Evolutionary conservation across 2,797 vertebrate species (phyloP).

Genomic region (Artibeus lituratus): DNA sequence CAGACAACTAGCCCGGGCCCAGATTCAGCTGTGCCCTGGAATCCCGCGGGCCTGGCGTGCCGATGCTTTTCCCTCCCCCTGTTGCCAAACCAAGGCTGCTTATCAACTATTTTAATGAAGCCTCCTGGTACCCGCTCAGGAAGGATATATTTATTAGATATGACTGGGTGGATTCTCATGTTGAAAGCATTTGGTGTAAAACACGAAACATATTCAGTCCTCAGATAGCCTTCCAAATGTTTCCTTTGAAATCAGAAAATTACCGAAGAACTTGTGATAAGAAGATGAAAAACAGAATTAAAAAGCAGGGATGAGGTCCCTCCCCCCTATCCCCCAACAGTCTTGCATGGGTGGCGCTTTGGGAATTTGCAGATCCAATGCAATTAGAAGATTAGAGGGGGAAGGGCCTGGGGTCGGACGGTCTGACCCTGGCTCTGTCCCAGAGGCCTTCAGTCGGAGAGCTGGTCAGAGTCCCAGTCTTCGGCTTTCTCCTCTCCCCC

Average conservation of each 20-base stretch:
- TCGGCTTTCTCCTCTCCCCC: not conserved
- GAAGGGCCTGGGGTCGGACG: not conserved
- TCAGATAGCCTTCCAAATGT: slow-evolving; percentile 73
- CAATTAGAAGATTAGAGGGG: not conserved
- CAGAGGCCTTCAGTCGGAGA: too few species aligned
- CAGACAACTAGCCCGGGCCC: slow-evolving; percentile 21
- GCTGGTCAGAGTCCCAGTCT: not conserved
- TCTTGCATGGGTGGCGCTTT: not conserved
- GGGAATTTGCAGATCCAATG: not conserved
- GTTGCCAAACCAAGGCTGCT: slow-evolving; percentile 48
- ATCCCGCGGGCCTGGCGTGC: slow-evolving; percentile 42
- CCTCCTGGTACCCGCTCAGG: slow-evolving; percentile 67
- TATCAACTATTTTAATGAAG: slow-evolving; percentile 71
- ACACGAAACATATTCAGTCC: slow-evolving; percentile 36
- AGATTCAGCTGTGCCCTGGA: slow-evolving; percentile 5
- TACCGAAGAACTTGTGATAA: slow-evolving; percentile 72
- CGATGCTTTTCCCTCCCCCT: slow-evolving; percentile 36
- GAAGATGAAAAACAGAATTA: slow-evolving; percentile 67
- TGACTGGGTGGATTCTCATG: slow-evolving; percentile 66
- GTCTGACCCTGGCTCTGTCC: not conserved
- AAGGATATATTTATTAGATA: slow-evolving; percentile 72
- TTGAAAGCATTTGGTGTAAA: slow-evolving; percentile 75
- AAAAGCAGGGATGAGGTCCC: slow-evolving; percentile 18
- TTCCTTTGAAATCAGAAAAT: slow-evolving; percentile 76
- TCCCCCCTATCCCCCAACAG: too few species aligned